These are phyloP conservation scores for Andrena fulva DNA, from an alignment of 2,888 invertebrate genomes.

Conservation along the genomic window DNA sequence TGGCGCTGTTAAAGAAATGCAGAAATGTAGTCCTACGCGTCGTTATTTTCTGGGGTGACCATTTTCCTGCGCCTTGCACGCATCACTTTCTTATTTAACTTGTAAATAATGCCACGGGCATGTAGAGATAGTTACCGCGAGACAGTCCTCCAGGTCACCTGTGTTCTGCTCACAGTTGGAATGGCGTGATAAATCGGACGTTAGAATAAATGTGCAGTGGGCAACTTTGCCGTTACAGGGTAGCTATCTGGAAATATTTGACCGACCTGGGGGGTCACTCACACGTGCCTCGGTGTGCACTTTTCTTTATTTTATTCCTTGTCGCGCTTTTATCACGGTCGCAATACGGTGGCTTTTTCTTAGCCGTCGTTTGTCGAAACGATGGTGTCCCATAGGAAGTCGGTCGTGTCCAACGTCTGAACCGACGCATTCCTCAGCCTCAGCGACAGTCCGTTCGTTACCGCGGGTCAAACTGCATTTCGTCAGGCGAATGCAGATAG, in stretches of 20 bases:
- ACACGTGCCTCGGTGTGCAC: conserved; percentile 32
- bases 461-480: conserved; percentile 44
- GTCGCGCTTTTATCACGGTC: conserved; percentile 26
- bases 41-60: too few species aligned
- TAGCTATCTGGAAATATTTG: not conserved
- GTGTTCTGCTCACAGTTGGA: not conserved
- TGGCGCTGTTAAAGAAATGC: too few species aligned
- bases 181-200: not conserved
- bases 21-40: too few species aligned
- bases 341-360: conserved; percentile 18
- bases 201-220: not conserved
- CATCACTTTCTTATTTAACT: too few species aligned
- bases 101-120: not conserved
- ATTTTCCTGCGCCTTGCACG: too few species aligned
- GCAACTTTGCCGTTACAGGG: not conserved
- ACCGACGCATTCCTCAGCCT: conserved; percentile 32
- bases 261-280: not conserved
- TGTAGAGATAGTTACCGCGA: not conserved
- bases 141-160: not conserved
- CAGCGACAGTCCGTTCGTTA: conserved; percentile 26
- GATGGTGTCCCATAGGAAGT: conserved; percentile 39
- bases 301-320: conserved; percentile 15
- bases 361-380: conserved; percentile 18
- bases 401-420: conserved; percentile 25
- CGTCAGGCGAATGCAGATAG: conserved; percentile 58